phyloP scores from a whole-genome alignment of 2,888 invertebrate genomes.

The Tupiocoris notatus region DNA sequence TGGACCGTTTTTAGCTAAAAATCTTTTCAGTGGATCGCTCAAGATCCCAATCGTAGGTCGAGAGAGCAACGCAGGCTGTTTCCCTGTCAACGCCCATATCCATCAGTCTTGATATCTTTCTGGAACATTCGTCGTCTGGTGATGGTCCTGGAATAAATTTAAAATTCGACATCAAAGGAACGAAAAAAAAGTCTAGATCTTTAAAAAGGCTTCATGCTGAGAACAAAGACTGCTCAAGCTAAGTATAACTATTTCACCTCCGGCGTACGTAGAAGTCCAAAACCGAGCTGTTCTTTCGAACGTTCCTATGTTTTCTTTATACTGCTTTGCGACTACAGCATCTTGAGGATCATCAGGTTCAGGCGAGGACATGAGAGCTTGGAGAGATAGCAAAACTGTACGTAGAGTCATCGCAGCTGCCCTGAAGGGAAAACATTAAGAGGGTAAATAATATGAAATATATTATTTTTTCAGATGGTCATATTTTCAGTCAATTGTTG shows the following conservation, averaged over 20 bases:
- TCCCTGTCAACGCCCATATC: slow-evolving; percentile 73
- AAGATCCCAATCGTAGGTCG: slow-evolving; percentile 62
- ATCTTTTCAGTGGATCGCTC: slow-evolving; percentile 87
- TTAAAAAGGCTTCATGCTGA: too few relatives aligned
- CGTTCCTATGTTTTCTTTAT: slow-evolving; percentile 80
- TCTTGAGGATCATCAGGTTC: slow-evolving; percentile 94
- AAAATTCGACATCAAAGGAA: neutral
- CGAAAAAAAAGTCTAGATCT: too few relatives aligned
- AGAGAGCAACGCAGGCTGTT: slow-evolving; percentile 31
- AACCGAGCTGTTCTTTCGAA: slow-evolving; percentile 89
- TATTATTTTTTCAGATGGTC: neutral
- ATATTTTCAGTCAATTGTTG: too few relatives aligned
- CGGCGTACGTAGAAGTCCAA: slow-evolving; percentile 95
- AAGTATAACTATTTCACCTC: too few relatives aligned
- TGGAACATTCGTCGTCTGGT: slow-evolving; percentile 74
- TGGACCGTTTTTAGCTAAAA: slow-evolving; percentile 66
- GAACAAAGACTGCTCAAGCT: too few relatives aligned
- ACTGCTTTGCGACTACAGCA: slow-evolving; percentile 97
- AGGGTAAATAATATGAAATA: neutral
- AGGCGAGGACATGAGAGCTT: slow-evolving; percentile 88
- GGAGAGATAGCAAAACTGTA: slow-evolving; percentile 91
- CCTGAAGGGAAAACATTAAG: slow-evolving; percentile 58
- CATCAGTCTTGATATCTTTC: slow-evolving; percentile 80
- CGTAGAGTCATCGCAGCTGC: slow-evolving; percentile 98
- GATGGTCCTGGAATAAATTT: slow-evolving; percentile 63